A percentile compares a stretch with the other conserved stretches of the same genome.
Conservation (phyloP, 2,113 vertebrate species). For the Hystrix brachyura region DNA sequence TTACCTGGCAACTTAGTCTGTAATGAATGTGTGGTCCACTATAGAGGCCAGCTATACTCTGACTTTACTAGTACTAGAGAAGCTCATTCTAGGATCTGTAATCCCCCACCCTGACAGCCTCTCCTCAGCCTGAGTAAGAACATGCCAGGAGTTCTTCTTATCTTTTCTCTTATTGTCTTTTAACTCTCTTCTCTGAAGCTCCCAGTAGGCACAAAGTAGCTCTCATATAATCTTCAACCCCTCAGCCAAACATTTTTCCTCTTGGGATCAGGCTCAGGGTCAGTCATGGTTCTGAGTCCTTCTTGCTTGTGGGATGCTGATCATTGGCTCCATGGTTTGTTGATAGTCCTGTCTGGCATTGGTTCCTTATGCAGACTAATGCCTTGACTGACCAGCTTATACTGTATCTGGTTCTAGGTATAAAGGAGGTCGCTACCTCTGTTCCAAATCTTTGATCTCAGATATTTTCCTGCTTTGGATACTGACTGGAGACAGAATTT, state of each 20-base stretch:
- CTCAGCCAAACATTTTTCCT: not conserved
- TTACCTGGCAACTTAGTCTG: not conserved
- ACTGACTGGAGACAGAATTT: not conserved
- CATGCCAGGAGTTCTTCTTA: not conserved
- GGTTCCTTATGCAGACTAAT: not conserved
- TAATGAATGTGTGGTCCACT: not conserved
- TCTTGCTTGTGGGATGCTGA: not conserved
- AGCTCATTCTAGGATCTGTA: not conserved
- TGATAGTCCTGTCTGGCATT: not conserved
- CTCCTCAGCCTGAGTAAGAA: not conserved
- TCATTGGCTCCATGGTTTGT: not conserved
- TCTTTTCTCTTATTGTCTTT: too few relatives aligned
- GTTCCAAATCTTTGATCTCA: not conserved
- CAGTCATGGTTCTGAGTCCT: not conserved
- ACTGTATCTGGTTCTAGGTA: not conserved
- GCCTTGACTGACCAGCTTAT: not conserved
- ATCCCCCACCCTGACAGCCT: accelerated
- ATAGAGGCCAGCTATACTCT: not conserved
- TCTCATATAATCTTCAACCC: not conserved
- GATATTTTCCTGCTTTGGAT: not conserved
- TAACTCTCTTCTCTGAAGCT: not conserved
- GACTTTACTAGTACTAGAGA: not conserved
- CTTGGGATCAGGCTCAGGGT: not conserved
- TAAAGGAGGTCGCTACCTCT: not conserved
- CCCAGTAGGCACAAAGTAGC: too few relatives aligned